phyloP scores from a whole-genome alignment of 2,797 vertebrate genomes.

The Syndactyla subalaris region DNA sequence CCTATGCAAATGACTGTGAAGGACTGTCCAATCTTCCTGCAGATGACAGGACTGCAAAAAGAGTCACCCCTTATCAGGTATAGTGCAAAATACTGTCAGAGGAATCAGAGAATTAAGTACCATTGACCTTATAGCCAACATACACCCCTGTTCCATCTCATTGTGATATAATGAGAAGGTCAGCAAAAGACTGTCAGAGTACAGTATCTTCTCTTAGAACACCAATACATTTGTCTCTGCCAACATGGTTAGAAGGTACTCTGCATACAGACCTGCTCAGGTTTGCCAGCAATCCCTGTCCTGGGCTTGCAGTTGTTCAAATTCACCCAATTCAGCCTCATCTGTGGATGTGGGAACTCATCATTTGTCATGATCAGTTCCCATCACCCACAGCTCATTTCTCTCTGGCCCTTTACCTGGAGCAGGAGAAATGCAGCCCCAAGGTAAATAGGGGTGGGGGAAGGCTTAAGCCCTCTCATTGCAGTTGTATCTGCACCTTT shows the following conservation, averaged over 20 bases:
- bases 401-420: neutral
- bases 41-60: constrained; percentile 81
- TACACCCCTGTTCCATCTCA: neutral
- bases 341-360: neutral
- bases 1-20: constrained; percentile 85
- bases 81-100: neutral
- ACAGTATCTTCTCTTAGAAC: neutral
- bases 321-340: neutral
- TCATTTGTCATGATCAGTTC: neutral
- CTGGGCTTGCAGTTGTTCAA: neutral
- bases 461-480: neutral
- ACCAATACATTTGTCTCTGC: neutral
- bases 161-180: neutral
- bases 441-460: neutral
- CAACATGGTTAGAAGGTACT: neutral
- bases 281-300: neutral
- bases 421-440: neutral
- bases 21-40: constrained; percentile 91
- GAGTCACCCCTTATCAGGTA: constrained; percentile 82
- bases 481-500: neutral
- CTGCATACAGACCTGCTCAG: neutral
- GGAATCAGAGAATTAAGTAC: neutral
- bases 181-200: neutral
- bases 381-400: neutral
- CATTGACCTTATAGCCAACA: neutral